These are phyloP conservation scores for Acridotheres tristis DNA, from an alignment of 2,797 vertebrate species.

Conservation along the genomic window DNA sequence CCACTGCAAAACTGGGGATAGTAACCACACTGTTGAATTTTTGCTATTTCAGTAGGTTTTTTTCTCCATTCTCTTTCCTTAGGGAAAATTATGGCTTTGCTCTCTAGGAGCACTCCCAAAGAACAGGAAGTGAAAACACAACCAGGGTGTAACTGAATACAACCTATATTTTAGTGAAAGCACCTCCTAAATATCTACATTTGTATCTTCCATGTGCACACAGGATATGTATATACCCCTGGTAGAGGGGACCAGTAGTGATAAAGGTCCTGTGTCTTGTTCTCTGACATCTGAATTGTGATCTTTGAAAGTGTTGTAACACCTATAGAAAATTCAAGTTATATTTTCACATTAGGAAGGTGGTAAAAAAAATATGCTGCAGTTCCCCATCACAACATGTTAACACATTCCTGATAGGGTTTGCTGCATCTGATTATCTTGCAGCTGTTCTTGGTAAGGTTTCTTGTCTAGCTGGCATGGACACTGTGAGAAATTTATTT, in stretches of 20 bases:
- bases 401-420: not conserved
- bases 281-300: not conserved
- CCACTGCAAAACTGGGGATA: not conserved
- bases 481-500: not conserved
- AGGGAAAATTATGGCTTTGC: not conserved
- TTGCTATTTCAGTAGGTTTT: not conserved
- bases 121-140: not conserved
- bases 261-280: not conserved
- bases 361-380: not conserved
- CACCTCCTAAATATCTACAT: not conserved
- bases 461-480: not conserved
- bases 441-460: not conserved
- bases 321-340: not conserved
- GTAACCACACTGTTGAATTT: not conserved
- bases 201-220: not conserved
- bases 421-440: conserved; percentile 39
- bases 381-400: not conserved
- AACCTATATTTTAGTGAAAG: not conserved
- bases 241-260: not conserved
- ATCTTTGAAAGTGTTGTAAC: not conserved
- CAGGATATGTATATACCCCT: not conserved
- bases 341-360: not conserved
- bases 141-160: not conserved
- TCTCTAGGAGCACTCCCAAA: not conserved
- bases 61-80: not conserved